phyloP scores from a whole-genome alignment of 2,888 invertebrate species.

The Lasioglossum zephyrum region DNA sequence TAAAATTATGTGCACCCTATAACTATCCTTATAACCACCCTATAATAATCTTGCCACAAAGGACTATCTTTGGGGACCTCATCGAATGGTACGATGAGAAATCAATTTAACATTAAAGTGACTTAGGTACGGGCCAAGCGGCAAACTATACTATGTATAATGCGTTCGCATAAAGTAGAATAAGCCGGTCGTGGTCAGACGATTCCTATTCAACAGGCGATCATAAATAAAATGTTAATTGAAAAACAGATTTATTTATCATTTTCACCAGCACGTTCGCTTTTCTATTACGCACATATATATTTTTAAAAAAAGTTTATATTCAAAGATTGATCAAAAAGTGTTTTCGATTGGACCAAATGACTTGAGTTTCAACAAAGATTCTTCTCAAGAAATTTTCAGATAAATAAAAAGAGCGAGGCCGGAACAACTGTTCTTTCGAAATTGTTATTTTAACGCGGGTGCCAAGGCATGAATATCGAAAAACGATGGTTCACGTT shows the following conservation, averaged over 20 bases:
- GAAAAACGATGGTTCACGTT: slow-evolving; percentile 46
- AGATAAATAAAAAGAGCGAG: neutral
- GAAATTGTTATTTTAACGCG: slow-evolving; percentile 28
- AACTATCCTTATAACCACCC: neutral
- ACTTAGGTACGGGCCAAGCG: neutral
- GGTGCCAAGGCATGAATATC: slow-evolving; percentile 32
- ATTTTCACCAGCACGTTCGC: too few relatives aligned
- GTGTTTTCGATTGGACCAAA: too few relatives aligned
- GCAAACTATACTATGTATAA: neutral
- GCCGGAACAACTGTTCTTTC: neutral
- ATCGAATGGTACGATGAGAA: neutral
- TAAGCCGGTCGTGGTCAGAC: neutral
- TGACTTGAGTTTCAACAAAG: too few relatives aligned
- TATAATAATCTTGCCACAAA: neutral
- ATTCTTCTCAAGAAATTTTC: neutral
- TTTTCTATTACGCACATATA: neutral
- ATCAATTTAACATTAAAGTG: neutral
- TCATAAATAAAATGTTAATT: neutral
- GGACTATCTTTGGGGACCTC: neutral
- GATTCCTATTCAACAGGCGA: neutral
- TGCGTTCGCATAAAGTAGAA: neutral
- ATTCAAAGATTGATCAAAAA: too few relatives aligned
- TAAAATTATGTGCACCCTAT: neutral
- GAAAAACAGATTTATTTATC: too few relatives aligned
- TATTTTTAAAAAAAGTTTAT: neutral